Conservation (phyloP, 2,797 vertebrate species). For the Nasua narica region DNA sequence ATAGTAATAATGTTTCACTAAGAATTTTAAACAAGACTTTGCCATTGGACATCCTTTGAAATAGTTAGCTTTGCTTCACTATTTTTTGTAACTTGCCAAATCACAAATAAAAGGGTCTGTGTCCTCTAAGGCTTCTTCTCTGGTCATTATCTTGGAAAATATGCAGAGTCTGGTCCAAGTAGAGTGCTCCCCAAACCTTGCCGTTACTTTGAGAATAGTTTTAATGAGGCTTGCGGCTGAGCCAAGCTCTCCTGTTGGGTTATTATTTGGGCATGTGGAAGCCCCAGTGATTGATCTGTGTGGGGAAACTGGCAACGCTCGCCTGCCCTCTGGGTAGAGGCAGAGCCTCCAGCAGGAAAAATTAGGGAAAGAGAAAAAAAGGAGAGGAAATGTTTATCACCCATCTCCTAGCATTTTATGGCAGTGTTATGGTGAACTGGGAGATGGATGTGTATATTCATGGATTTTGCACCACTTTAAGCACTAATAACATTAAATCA, state of each 20-base stretch:
- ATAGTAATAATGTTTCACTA: slow-evolving; percentile 74
- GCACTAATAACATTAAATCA: slow-evolving; percentile 86
- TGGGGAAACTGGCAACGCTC: slow-evolving; percentile 77
- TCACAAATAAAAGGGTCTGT: slow-evolving; percentile 67
- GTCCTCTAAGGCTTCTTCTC: slow-evolving; percentile 72
- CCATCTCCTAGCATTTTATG: slow-evolving; percentile 82
- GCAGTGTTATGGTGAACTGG: slow-evolving; percentile 82
- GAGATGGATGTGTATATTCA: slow-evolving; percentile 83
- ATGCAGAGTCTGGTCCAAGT: slow-evolving; percentile 77
- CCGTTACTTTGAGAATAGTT: slow-evolving; percentile 81
- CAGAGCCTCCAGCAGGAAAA: slow-evolving; percentile 81
- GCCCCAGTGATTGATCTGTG: slow-evolving; percentile 78
- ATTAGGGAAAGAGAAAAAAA: slow-evolving; percentile 78
- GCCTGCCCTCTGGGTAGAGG: slow-evolving; percentile 75
- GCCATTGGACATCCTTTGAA: slow-evolving; percentile 66
- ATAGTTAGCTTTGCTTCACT: slow-evolving; percentile 67
- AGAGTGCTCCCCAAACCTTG: slow-evolving; percentile 74
- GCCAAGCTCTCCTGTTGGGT: slow-evolving; percentile 77
- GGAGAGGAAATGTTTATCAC: slow-evolving; percentile 84
- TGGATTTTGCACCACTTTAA: slow-evolving; percentile 82
- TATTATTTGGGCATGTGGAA: slow-evolving; percentile 80
- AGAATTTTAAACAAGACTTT: slow-evolving; percentile 64
- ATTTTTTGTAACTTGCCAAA: slow-evolving; percentile 78
- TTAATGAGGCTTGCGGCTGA: slow-evolving; percentile 82
- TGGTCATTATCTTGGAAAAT: slow-evolving; percentile 76